These are phyloP conservation scores for Metopolophium dirhodum DNA, from an alignment of 1,140 invertebrate species.

Conservation along the genomic window DNA sequence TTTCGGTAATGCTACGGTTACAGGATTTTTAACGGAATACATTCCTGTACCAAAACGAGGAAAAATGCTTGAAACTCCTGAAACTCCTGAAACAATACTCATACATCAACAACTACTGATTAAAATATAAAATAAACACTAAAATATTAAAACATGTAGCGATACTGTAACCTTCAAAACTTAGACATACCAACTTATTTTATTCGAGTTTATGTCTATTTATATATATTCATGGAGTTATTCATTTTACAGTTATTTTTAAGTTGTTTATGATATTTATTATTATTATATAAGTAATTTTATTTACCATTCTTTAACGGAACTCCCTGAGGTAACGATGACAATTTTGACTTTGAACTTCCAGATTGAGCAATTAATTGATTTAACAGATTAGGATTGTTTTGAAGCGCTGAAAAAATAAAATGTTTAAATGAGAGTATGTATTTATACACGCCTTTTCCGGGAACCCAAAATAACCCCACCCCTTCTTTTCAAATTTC, in stretches of 20 bases:
- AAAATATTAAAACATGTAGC: neutral
- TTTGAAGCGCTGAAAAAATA: neutral
- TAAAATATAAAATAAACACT: neutral
- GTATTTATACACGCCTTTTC: no score
- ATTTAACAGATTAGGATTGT: neutral
- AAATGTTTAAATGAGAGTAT: neutral
- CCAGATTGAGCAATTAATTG: neutral
- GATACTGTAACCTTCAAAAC: neutral
- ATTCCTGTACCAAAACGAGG: neutral
- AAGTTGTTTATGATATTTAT: no score
- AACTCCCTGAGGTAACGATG: neutral
- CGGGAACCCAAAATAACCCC: no score
- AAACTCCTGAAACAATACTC: neutral
- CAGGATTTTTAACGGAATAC: neutral
- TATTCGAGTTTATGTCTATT: neutral
- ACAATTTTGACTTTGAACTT: neutral
- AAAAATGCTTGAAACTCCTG: neutral
- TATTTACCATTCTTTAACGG: neutral
- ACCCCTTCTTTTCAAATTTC: no score
- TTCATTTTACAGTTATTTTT: no score
- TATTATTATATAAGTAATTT: neutral
- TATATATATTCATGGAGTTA: no score
- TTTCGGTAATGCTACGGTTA: neutral
- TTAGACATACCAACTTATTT: neutral
- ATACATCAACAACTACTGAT: neutral